Base-by-base conservation (phyloP, 2,888 invertebrate genomes). In the Cremastinae sp. region DNA sequence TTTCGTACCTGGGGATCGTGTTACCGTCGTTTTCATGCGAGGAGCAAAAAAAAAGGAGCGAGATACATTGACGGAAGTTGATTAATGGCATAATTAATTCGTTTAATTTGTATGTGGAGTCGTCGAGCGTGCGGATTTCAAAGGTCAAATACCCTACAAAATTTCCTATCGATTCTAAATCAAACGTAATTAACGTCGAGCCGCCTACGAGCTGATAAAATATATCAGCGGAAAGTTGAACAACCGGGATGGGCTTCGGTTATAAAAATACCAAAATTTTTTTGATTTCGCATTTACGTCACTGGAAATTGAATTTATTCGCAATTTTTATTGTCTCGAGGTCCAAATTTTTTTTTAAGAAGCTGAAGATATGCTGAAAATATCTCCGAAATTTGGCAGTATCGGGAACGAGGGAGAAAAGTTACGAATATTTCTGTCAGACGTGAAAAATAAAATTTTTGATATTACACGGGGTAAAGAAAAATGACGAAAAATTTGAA, bases 31-130 rank as follows among this genome's bases (percentile, higher is more conserved):
- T 28, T 28, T 5, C 2, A 28, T 5, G 28, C 5, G 28, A 28
- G 28, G 28, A 28, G 5, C 2, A 28, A 28, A n/a, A n/a, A n/a
- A n/a, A n/a, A n/a, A n/a, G n/a, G n/a, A n/a, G n/a, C n/a, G n/a
- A n/a, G n/a, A n/a, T n/a, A n/a, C n/a, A n/a, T n/a, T n/a, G n/a
- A 49, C 20, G 49, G 20, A 49, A 49, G 20, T 18, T 49, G 49
- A 18, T 16, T 16, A 10, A 49, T 49, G 20, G 18, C 8, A 18
- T 10, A 1, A 8, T 9, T 20, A 20, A 49, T 49, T 18, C 20
- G 49, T 16, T 16, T 9, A 49, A 49, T 49, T 49, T 49, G 14
- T 10, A 43, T 12, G 7, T n/a, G 22, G n/a, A 12, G n/a, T 51
- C 51, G 22, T 28, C 28, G 28, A 28, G 28, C 5, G 28, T 28